Conservation (phyloP, 2,888 invertebrate species). For the Camptogramma bilineatum region DNA sequence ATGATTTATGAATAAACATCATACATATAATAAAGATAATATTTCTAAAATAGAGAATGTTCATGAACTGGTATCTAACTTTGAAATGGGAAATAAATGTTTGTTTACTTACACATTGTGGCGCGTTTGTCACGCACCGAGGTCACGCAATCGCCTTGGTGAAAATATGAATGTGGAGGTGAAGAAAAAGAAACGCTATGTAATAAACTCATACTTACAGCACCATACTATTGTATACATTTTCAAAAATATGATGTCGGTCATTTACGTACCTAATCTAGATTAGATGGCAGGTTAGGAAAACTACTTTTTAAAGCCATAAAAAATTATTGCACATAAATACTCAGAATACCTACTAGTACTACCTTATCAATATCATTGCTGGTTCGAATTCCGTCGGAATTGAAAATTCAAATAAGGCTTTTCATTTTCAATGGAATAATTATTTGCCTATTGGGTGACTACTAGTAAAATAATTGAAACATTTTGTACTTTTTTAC, state of each 20-base stretch:
- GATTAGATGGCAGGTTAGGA: too few species aligned
- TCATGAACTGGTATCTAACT: not conserved
- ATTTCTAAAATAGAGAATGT: not conserved
- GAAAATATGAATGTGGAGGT: not conserved
- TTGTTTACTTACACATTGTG: slow-evolving; percentile 1
- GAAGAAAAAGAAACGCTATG: slow-evolving; percentile 1
- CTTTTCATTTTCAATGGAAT: too few species aligned
- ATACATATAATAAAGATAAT: not conserved
- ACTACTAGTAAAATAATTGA: slow-evolving; percentile 40
- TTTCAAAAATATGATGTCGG: too few species aligned
- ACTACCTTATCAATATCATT: too few species aligned
- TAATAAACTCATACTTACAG: not conserved
- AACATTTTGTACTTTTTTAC: slow-evolving; percentile 63
- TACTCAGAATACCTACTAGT: too few species aligned
- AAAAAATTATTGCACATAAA: too few species aligned
- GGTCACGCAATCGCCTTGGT: slow-evolving; percentile 23
- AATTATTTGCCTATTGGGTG: not conserved
- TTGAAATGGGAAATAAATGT: slow-evolving; percentile 9
- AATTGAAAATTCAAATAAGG: too few species aligned
- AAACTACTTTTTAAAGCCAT: too few species aligned
- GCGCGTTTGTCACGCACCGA: slow-evolving; percentile 23
- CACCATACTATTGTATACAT: too few species aligned
- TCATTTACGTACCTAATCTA: too few species aligned
- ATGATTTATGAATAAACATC: slow-evolving; percentile 8
- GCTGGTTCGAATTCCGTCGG: too few species aligned